These are phyloP conservation scores for Amphipoea lucens DNA, from an alignment of 2,888 invertebrate species.

Conservation along the genomic window DNA sequence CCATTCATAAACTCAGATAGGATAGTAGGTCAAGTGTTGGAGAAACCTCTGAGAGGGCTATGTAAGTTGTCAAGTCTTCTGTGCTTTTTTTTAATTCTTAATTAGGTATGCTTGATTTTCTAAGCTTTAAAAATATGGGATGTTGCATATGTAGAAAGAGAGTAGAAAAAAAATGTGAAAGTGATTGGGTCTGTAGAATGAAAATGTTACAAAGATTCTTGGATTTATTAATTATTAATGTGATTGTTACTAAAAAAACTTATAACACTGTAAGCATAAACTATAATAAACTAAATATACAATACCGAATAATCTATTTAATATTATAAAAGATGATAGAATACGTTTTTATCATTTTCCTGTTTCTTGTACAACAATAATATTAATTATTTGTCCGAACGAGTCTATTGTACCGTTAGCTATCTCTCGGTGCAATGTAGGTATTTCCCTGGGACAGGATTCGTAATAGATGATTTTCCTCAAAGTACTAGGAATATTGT, in stretches of 20 bases:
- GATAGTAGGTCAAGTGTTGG: constrained; percentile 5
- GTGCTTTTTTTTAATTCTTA: neutral
- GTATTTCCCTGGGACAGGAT: neutral
- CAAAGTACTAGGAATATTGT: neutral
- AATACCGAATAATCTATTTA: neutral
- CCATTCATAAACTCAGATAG: constrained; percentile 25
- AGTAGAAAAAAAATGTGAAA: neutral
- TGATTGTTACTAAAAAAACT: neutral
- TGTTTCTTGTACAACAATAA: neutral
- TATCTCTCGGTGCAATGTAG: neutral
- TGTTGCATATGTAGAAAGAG: neutral
- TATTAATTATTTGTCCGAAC: neutral
- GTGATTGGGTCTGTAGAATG: neutral
- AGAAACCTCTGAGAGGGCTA: constrained; percentile 34
- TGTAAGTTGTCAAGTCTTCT: neutral
- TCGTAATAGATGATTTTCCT: neutral
- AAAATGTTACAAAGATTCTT: too few species aligned
- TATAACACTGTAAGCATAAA: neutral
- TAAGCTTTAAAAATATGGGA: too few species aligned
- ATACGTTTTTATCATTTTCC: neutral
- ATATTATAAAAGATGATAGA: neutral
- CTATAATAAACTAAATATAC: too few species aligned
- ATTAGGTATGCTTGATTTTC: neutral
- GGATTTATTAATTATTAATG: neutral
- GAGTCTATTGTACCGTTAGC: neutral